A percentile compares a stretch with the other conserved stretches of the same genome.
Conservation (phyloP, 2,113 vertebrate species). For the Megaptera novaeangliae region DNA sequence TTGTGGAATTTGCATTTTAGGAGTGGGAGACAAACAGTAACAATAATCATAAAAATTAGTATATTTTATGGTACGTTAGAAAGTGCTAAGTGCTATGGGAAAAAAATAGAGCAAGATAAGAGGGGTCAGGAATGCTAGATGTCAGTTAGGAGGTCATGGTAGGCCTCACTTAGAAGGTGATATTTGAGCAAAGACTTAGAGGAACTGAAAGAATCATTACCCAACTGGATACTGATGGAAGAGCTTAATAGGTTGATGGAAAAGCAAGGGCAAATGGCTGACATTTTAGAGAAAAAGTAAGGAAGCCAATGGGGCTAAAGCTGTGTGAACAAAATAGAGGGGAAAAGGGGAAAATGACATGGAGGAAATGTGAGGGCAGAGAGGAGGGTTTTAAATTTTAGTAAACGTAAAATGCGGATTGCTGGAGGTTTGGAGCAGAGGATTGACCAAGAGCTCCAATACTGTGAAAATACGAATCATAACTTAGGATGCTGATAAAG, state of each 20-base stretch:
- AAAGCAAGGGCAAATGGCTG: neutral
- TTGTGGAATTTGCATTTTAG: too few relatives aligned
- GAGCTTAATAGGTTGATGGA: neutral
- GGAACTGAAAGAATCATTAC: neutral
- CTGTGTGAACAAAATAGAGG: neutral
- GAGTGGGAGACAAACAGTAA: neutral
- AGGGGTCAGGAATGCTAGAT: too few relatives aligned
- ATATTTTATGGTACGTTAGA: neutral
- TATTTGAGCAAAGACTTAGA: neutral
- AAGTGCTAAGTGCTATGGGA: neutral
- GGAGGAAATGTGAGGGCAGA: neutral
- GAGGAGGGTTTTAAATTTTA: neutral
- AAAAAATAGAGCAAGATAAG: neutral
- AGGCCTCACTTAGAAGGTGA: neutral
- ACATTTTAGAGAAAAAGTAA: neutral
- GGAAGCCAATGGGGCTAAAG: neutral
- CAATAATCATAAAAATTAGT: neutral
- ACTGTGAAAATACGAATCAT: neutral
- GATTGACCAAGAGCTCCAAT: neutral
- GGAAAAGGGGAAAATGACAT: neutral
- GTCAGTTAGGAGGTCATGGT: too few relatives aligned
- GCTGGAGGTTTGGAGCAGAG: neutral
- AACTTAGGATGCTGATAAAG: neutral
- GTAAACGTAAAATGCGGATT: neutral
- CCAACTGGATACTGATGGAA: neutral